Conservation (phyloP, 2,888 invertebrate genomes). For the Oligia latruncula region DNA sequence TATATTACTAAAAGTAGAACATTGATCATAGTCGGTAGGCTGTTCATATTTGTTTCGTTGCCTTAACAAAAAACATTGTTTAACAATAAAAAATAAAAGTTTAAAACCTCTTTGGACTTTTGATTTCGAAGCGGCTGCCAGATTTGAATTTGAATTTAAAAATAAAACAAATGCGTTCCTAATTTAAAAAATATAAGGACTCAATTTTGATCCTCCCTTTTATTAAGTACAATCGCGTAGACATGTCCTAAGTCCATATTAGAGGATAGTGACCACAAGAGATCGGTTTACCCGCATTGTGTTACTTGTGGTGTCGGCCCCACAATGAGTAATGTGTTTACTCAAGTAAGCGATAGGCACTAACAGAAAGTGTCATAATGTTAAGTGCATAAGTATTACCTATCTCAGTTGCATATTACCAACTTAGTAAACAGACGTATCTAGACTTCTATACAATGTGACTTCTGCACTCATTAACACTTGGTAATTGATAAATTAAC, state of each 20-base stretch:
- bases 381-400: slow-evolving; percentile 24
- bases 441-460: slow-evolving; percentile 38
- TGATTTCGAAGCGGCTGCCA: background rate
- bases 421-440: slow-evolving; percentile 16
- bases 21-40: slow-evolving; percentile 4
- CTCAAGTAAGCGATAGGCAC: slow-evolving; percentile 46
- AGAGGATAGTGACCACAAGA: slow-evolving; percentile 53
- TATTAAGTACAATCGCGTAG: slow-evolving; percentile 9
- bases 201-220: background rate
- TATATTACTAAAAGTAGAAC: slow-evolving; percentile 9
- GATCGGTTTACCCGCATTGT: slow-evolving; percentile 44
- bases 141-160: slow-evolving; percentile 17
- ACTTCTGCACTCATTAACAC: slow-evolving; percentile 24
- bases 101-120: background rate
- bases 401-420: slow-evolving; percentile 10
- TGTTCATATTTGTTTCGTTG: background rate
- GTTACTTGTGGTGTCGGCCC: slow-evolving; percentile 51
- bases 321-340: slow-evolving; percentile 65
- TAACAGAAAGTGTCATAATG: slow-evolving; percentile 48
- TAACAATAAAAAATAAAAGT: background rate
- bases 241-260: slow-evolving; percentile 5
- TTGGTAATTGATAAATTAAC: slow-evolving; percentile 9
- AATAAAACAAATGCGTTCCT: background rate
- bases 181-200: background rate
- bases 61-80: background rate